Evolutionary conservation across 37 sponge, comb jelly and placozoan genomes (phyloP).

Genomic region (Chondrosia reniformis): DNA sequence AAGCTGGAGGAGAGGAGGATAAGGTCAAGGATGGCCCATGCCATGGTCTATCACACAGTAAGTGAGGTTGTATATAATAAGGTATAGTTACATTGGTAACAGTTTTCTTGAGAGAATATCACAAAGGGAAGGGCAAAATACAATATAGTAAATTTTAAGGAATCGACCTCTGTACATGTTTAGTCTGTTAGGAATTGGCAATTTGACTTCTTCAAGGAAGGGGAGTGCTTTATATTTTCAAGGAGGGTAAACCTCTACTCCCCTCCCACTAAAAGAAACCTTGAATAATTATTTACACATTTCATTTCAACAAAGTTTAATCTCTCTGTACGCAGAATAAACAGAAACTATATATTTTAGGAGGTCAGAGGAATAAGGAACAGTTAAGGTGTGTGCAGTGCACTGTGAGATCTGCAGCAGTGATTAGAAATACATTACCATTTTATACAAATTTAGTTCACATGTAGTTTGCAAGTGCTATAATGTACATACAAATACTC

Average conservation of each 20-base stretch:
- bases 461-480: too few species aligned
- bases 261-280: neutral
- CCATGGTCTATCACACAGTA: conserved; percentile 57
- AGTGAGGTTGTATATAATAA: neutral
- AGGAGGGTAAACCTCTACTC: neutral
- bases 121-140: too few species aligned
- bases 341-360: conserved; percentile 42
- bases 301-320: neutral
- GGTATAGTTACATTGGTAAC: too few species aligned
- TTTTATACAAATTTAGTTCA: too few species aligned
- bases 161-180: too few species aligned
- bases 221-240: neutral
- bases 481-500: too few species aligned
- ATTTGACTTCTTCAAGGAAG: neutral
- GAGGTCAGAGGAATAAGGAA: conserved; percentile 56
- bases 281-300: neutral
- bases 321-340: neutral
- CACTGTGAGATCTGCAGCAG: too few species aligned
- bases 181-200: too few species aligned
- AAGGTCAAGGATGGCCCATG: conserved; percentile 55
- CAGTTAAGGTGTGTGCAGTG: conserved; percentile 12
- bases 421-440: too few species aligned
- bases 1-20: conserved; percentile 6
- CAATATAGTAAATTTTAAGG: too few species aligned
- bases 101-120: too few species aligned